A percentile compares a stretch with the other conserved stretches of the same genome.
phyloP scores from a whole-genome alignment of 2,113 vertebrate species.

The Platanista minor region DNA sequence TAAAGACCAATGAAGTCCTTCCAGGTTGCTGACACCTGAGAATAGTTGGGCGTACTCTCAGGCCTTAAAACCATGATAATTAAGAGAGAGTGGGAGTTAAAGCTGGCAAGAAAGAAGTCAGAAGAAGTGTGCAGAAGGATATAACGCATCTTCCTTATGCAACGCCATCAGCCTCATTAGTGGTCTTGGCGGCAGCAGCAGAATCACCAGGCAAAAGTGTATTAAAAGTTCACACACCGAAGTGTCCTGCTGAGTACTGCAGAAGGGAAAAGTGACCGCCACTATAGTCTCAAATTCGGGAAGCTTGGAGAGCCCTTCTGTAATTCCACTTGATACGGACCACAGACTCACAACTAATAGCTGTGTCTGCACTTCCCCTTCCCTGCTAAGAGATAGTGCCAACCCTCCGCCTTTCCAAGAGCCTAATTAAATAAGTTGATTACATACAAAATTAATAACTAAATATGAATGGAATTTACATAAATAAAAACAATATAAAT shows the following conservation, averaged over 20 bases:
- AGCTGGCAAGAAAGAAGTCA: not conserved
- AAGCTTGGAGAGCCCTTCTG: not conserved
- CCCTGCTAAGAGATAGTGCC: not conserved
- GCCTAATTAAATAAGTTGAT: not conserved
- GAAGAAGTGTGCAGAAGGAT: not conserved
- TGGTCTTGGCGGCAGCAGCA: not conserved
- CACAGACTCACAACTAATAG: not conserved
- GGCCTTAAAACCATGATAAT: not conserved
- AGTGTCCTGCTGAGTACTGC: not conserved
- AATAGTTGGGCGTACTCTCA: not conserved
- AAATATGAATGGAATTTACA: not conserved
- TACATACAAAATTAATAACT: not conserved
- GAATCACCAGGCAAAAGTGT: not conserved
- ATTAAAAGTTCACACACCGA: not conserved
- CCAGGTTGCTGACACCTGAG: not conserved
- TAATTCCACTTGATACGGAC: not conserved
- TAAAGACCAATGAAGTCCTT: not conserved
- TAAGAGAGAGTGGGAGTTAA: not conserved
- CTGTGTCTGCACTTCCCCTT: not conserved
- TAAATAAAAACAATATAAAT: not conserved
- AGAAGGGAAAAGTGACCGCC: not conserved
- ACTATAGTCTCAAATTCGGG: not conserved
- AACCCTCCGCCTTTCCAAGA: not conserved
- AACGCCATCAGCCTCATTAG: not conserved
- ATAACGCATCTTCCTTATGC: not conserved